Evolutionary conservation across 2,888 invertebrate species (phyloP).

Genomic region (Diplazon laetatorius): DNA sequence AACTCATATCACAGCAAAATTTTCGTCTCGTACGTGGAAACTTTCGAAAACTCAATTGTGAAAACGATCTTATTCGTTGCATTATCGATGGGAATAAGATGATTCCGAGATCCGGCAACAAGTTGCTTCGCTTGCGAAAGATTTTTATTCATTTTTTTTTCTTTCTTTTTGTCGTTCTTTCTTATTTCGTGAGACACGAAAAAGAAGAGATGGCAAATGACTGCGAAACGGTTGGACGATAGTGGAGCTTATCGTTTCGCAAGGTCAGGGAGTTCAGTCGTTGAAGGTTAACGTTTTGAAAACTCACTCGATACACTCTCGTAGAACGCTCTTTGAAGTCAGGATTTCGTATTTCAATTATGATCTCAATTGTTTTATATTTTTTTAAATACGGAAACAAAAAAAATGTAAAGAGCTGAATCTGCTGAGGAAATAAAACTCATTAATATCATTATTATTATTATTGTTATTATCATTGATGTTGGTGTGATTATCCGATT

Average conservation of each 20-base stretch:
- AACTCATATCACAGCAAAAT: too few species aligned
- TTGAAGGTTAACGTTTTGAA: background rate
- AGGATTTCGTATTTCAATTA: background rate
- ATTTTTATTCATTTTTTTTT: too few species aligned
- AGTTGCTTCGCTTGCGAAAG: background rate
- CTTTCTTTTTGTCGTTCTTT: background rate
- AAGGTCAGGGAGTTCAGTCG: background rate
- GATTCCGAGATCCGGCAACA: background rate
- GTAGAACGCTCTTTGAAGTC: background rate
- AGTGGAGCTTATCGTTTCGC: background rate
- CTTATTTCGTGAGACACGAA: too few species aligned
- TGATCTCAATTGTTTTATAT: too few species aligned
- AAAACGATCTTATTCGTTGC: background rate
- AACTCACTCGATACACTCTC: background rate
- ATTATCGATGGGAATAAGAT: slow-evolving; percentile 1
- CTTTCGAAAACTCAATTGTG: background rate
- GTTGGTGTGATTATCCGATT: too few species aligned
- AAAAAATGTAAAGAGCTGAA: too few species aligned
- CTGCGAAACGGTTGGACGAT: slow-evolving; percentile 1
- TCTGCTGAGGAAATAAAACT: too few species aligned
- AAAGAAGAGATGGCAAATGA: background rate
- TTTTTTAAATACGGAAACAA: too few species aligned
- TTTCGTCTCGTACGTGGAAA: too few species aligned
- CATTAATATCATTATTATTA: too few species aligned
- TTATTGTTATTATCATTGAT: too few species aligned